phyloP scores from a whole-genome alignment of 1,140 invertebrate species.

The Aphidius ervi region DNA sequence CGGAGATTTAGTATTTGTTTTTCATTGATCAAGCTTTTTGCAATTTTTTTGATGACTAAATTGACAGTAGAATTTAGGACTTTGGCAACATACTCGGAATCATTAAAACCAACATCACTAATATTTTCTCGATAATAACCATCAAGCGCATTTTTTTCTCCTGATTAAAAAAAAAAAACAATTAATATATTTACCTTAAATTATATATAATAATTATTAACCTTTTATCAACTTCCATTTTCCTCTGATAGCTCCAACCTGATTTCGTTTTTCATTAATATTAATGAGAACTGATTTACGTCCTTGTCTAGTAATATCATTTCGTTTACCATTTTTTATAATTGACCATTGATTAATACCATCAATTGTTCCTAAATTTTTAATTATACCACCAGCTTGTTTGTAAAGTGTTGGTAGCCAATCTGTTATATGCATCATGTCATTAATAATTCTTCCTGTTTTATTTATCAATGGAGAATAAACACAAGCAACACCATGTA shows the following conservation, averaged over 20 bases:
- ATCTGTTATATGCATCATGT: slow-evolving; percentile 68
- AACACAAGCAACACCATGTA: slow-evolving; percentile 60
- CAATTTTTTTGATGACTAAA: slow-evolving; percentile 27
- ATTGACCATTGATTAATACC: slow-evolving; percentile 54
- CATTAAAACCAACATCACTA: slow-evolving; percentile 22
- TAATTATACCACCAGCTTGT: slow-evolving; percentile 53
- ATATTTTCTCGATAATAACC: slow-evolving; percentile 34
- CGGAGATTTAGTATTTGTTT: slow-evolving; percentile 27
- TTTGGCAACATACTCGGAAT: slow-evolving; percentile 29
- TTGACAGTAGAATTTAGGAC: slow-evolving; percentile 31
- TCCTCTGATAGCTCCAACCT: slow-evolving; percentile 31
- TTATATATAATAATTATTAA: slow-evolving; percentile 15
- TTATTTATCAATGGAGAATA: slow-evolving; percentile 55
- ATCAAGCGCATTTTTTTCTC: slow-evolving; percentile 21
- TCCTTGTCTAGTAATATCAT: not conserved
- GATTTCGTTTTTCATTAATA: slow-evolving; percentile 31
- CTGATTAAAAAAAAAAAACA: slow-evolving; percentile 16
- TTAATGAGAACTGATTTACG: slow-evolving; percentile 35
- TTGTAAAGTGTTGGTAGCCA: slow-evolving; percentile 68
- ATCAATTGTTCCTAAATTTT: slow-evolving; percentile 40
- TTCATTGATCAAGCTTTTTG: not conserved
- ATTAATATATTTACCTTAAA: not conserved
- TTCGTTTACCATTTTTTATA: slow-evolving; percentile 23
- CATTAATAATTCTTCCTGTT: slow-evolving; percentile 52
- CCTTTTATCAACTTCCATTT: slow-evolving; percentile 39